Conservation (phyloP, 2,113 vertebrate genomes). For the Oriolus oriolus region DNA sequence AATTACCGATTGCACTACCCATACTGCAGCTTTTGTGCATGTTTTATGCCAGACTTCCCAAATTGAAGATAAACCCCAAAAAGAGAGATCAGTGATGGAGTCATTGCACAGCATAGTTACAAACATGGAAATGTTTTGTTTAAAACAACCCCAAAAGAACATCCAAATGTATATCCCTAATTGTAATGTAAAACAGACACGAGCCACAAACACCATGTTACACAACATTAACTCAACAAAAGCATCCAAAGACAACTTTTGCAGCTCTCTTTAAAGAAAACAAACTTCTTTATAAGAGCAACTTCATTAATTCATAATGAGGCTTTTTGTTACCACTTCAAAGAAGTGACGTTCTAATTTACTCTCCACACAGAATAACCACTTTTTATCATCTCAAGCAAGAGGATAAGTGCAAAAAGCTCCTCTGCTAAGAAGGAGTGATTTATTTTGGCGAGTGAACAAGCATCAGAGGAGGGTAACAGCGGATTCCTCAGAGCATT, state of each 20-base stretch:
- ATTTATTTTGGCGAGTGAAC: not conserved
- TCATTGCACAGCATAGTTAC: accelerated
- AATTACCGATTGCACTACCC: not conserved
- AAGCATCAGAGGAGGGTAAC: not conserved
- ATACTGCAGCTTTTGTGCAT: not conserved
- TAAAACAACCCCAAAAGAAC: not conserved
- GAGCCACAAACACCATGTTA: not conserved
- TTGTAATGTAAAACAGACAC: not conserved
- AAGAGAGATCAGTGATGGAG: not conserved
- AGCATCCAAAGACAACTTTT: not conserved
- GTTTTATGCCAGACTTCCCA: not conserved
- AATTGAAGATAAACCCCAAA: not conserved
- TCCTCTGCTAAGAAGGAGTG: not conserved
- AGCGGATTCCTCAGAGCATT: not conserved
- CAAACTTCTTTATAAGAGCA: not conserved
- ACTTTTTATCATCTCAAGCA: not conserved
- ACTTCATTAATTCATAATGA: conserved; percentile 5
- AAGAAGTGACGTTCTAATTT: not conserved
- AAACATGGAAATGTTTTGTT: not conserved
- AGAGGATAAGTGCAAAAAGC: not conserved
- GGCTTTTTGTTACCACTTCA: not conserved
- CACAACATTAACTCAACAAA: not conserved
- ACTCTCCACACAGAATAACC: not conserved
- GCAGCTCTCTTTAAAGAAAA: not conserved
- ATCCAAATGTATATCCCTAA: not conserved